Base-by-base conservation (phyloP, 1,140 invertebrate genomes). In the Caenorhabditis brenneri region DNA sequence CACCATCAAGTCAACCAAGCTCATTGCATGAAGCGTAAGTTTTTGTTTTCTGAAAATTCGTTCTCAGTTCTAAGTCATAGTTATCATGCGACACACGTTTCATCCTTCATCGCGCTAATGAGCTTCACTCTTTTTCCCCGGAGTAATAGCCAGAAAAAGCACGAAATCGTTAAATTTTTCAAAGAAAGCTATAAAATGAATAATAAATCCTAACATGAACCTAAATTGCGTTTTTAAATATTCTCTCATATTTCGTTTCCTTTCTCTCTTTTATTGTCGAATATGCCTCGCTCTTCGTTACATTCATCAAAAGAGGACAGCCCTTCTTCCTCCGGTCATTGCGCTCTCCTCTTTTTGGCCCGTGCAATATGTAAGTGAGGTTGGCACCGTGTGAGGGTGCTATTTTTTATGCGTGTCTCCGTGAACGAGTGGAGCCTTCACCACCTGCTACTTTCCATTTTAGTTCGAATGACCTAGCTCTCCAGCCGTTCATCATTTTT, bases 1-100 rank as follows among this genome's bases (percentile, higher is more conserved):
- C 3, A 86, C 83, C n/a, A 82, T 86, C 74, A 86, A 85, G 31
- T 85, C 83, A 16, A 83, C 51, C 33, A 86, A 86, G 27, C 85
- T 86, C 42, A 86, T 85, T 46, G 85, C 85, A n/a, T 86, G n/a
- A 74, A 24, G n/a, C 9, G 65, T 74, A 15, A 39, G 65, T 74
- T 74, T 19, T 24, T 42, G 22, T 42, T 10, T 19, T 58, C 12
- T 27, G 15, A 65, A 22, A 65, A 27, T n/a, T 65, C 58, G 29
- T 36, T 51, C n/a, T n/a, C n/a, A n/a, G 19, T 6, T 51, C 1
- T 27, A 36, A 16, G 12, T 9, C 58, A 36, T 65, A 65, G 5
- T 58, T 65, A 36, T 65, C 58, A 36, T 9, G 58, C 58, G 33
- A 24, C 22, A 58, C 29, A 36, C 33, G 5, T n/a, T 7, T 24